Evolutionary conservation across 2,888 invertebrate genomes (phyloP), one percentile per base, ranked within the genome.

Genomic region (Dicycla oo): DNA sequence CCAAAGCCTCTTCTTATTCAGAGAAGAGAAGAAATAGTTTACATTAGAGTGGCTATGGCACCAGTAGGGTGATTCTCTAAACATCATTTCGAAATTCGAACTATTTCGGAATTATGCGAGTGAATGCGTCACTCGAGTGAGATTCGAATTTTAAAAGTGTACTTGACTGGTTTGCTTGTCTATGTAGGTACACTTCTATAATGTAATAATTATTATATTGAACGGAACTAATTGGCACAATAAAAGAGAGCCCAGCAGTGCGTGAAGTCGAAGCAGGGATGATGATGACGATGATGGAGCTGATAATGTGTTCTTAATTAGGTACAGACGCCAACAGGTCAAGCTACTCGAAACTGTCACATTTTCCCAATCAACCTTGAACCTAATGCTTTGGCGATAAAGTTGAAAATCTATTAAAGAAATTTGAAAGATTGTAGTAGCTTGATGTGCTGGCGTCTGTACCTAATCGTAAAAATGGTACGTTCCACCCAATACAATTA

Each of bases 101-200:
- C 30, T 56, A 18, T 26, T 57, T 6, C 26, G 34, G 49, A 75
- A 49, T 10, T 43, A 75, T 49, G 56, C 26, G 76, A n/a, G 34
- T 30, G n/a, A n/a, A n/a, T n/a, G n/a, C n/a, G n/a, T 18, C 8
- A 20, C 15, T 43, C 2, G 11, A 26, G 2, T 43, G 3, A 23
- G 34, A 20, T 45, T 26, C 47, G 47, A 66, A 66, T 67, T 47
- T 15, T 34, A 64, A 45, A 47, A 34, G 8, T 23, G 3, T 13
- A 40, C n/a, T 74, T 47, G n/a, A n/a, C 40, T 40, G 26, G 26
- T n/a, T 61, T 2, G 26, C 10, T 8, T 38, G 5, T 13, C 2
- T 13, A 11, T 8, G 13, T 26, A 18, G 18, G 11, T 23, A n/a
- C 6, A 18, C 15, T 38, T 53, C 4, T 53, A 23, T 10, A 18